phyloP scores from a whole-genome alignment of 2,888 invertebrate species.

The Hyposoter didymator region DNA sequence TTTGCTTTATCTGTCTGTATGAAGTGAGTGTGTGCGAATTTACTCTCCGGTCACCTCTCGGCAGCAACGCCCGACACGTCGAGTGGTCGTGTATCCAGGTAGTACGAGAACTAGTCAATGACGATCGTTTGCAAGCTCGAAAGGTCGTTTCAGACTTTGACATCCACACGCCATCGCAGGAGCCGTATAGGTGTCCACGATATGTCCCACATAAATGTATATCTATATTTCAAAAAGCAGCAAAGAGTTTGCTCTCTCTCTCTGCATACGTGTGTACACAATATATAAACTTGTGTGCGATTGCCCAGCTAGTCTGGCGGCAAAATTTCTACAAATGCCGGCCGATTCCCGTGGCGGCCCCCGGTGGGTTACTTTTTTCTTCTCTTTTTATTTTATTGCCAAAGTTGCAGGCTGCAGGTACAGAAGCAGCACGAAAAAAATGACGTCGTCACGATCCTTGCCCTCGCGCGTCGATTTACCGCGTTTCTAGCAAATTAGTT shows the following conservation, averaged over 20 bases:
- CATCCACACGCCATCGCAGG: conserved; percentile 44
- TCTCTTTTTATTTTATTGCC: conserved; percentile 12
- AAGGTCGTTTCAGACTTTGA: conserved; percentile 64
- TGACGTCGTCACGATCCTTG: conserved; percentile 44
- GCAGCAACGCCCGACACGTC: conserved; percentile 36
- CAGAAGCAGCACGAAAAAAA: conserved; percentile 45
- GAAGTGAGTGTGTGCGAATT: conserved; percentile 2
- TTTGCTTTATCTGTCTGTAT: conserved; percentile 25
- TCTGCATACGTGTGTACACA: background rate
- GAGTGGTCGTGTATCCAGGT: conserved; percentile 54
- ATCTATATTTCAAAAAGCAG: background rate
- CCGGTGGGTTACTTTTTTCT: conserved; percentile 10
- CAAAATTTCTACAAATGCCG: conserved; percentile 58
- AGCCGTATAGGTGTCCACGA: conserved; percentile 22
- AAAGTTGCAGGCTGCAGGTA: background rate
- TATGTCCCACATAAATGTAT: conserved; percentile 21
- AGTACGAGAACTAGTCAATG: conserved; percentile 61
- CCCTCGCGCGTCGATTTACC: conserved; percentile 46
- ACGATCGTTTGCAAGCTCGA: conserved; percentile 65
- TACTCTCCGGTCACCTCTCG: conserved; percentile 30
- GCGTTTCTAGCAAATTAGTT: background rate
- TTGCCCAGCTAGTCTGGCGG: conserved; percentile 12
- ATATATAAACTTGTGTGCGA: background rate
- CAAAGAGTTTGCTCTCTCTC: background rate
- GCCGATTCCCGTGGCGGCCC: conserved; percentile 25